Base-by-base conservation (phyloP, 2,113 vertebrate genomes). In the Perca fluviatilis region DNA sequence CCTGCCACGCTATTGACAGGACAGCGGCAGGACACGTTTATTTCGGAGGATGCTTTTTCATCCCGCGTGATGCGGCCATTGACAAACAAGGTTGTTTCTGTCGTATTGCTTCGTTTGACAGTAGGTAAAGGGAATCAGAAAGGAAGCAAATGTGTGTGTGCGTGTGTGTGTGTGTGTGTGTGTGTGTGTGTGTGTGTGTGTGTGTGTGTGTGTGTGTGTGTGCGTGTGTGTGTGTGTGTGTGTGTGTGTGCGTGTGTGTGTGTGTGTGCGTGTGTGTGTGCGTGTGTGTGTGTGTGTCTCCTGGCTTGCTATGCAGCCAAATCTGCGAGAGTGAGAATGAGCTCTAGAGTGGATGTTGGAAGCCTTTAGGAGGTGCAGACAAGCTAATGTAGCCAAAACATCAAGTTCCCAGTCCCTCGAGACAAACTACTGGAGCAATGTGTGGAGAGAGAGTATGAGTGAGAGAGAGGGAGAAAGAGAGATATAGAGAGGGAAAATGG, bases 11-110 rank as follows among this genome's bases (percentile, higher is more conserved):
- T 88, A 93, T 87, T 93, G 92, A 94, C 94, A 93, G 95, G 95
- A 96, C 95, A 96, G 96, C 92, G 92, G 95, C 93, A 94, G 95
- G 96, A 97, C 96, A 95, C 54, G 96, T 96, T 90, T 86, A 93
- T 89, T 91, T 89, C 77, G 79, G 82, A 85, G 66, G 66, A 86
- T 83, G 56, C 78, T 80, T 89, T 92, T 91, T 86, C 58, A 83
- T 84, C 84, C 78, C 91, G 91, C 86, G 92, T 95, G 82, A 88
- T 9, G 72, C 19, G 36, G 53, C 77, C 51, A 51, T 95, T 93
- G 95, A 97, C 96, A 97, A 96, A 97, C 96, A 97, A 97, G 96
- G 95, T 95, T 94, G 95, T 96, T 96, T 95, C 94, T 95, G 91
- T 86, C 51, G 79, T 88, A 72, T 73, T 66, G 82, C 62, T 87